These are phyloP conservation scores for Lasiurus cinereus DNA, from an alignment of 2,113 vertebrate species.

Conservation along the genomic window DNA sequence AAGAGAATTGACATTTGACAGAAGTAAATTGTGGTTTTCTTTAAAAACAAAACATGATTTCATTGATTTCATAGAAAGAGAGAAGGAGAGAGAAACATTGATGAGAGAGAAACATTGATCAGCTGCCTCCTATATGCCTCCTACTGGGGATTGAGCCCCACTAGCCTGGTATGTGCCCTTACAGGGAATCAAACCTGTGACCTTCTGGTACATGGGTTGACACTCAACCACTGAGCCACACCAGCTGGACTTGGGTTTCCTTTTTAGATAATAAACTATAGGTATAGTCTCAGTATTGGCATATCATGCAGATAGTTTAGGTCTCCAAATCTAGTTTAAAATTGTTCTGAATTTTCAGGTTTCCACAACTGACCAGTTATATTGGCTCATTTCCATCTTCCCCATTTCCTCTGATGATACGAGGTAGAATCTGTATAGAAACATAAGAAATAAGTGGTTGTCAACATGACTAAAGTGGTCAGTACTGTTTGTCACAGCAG, in stretches of 20 bases:
- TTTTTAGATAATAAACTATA: not conserved
- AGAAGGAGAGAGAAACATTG: too few relatives aligned
- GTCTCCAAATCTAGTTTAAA: not conserved
- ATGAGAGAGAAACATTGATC: too few relatives aligned
- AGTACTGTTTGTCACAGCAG: conserved; percentile 68
- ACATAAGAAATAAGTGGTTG: conserved; percentile 70
- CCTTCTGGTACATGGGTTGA: too few relatives aligned
- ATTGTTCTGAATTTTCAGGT: conserved; percentile 48
- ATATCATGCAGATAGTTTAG: not conserved
- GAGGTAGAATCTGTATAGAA: conserved; percentile 49
- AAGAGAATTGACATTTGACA: not conserved
- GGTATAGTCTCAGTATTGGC: not conserved
- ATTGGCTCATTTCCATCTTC: not conserved
- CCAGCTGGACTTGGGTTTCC: not conserved
- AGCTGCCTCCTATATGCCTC: too few relatives aligned
- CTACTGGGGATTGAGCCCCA: too few relatives aligned
- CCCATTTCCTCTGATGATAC: conserved; percentile 8
- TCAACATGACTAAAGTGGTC: conserved; percentile 67
- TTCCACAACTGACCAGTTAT: not conserved
- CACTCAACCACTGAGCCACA: too few relatives aligned
- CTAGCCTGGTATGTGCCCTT: too few relatives aligned
- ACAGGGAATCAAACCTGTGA: too few relatives aligned
- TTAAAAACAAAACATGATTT: not conserved
- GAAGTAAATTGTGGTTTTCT: not conserved
- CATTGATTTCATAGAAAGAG: too few relatives aligned